Base-by-base conservation (phyloP, 2,797 vertebrate genomes). In the Tadarida brasiliensis region DNA sequence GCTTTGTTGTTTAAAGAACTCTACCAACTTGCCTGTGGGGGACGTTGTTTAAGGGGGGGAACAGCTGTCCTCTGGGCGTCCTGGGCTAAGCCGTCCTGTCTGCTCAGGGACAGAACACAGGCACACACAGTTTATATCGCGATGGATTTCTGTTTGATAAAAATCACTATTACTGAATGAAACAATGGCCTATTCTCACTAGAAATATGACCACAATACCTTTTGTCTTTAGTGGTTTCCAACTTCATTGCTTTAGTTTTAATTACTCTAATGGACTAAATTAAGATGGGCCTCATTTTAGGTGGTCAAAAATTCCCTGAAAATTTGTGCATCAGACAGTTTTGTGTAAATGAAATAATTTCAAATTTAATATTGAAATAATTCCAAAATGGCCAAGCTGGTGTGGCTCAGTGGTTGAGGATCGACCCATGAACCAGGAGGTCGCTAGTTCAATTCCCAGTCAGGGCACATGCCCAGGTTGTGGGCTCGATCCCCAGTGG, bases 101-200 rank as follows among this genome's bases (percentile, higher is more conserved):
- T 84, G 63, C 92, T 96, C 56, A 24, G 70, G 91, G 83, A 90
- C 63, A 96, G 89, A 95, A 93, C n/a, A 92, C 88, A 94, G 56
- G 22, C 93, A 73, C 49, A 89, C 5, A 95, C 70, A 35, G 67
- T 93, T 16, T 92, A 97, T 80, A 49, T 84, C 90, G 86, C 82
- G 65, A 77, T 94, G 92, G 90, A 95, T 94, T 94, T 94, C 91
- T 91, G 90, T 94, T 91, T 94, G 94, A 95, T 89, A 91, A 96
- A 95, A 93, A 90, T 95, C 87, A 94, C 81, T 97, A 76, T 73
- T 87, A 56, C 76, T 77, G 78, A 94, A 80, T 47, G 67, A 92
- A 96, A 97, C 77, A 95, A 84, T 94, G 61, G 61, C 57, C 67
- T 81, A 47, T 96, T 96, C 95, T 96, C 65, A 86, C 63, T 49